Evolutionary conservation across 2,888 invertebrate genomes (phyloP), one percentile per base, ranked within the genome.

Genomic region (Cyclophora albipunctata): DNA sequence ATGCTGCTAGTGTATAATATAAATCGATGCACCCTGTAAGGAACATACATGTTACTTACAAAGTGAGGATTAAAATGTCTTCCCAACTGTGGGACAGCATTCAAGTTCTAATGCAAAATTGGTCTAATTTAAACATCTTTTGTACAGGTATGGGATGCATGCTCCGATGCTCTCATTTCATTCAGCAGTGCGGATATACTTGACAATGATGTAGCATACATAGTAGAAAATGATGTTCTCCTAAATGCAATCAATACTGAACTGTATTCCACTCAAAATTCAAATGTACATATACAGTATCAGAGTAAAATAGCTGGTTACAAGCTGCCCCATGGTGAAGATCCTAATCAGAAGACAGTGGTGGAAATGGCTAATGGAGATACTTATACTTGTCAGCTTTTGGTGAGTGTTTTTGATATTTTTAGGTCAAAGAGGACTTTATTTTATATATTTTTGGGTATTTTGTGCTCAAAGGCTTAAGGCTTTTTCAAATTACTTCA

Each of bases 221-320:
- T 99, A 60, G 95, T 98, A 7, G 99, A 99, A 86, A 99, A 98
- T 86, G 95, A 98, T 84, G 90, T 98, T 3, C 90, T 98, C 45
- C 80, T 96, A 3, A 91, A 93, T 67, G 92, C 95, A 0, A 91
- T 96, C 6, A 92, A 91, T 63, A 90, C 86, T 53, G 91, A 93
- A 69, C 73, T 96, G 3, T 57, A 52, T 5, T 65, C 67, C 1
- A 57, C 82, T 1, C 72, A 90, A 42, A 67, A 90, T 2, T 66
- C 70, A 58, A 93, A 93, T 71, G 91, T 96, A 0, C 87, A 91
- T 45, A 90, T 96, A 3, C 73, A 92, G 5, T 93, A 95, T 75
- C 89, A 91, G 53, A 90, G 94, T 0, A 93, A 91, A 71, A 93
- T 96, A 45, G 86, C 91, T 48, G 81, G 89, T n/a, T 93, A 94